Percentiles rank a stretch among this genome's conserved stretches.
phyloP scores from a whole-genome alignment of 2,113 vertebrate genomes.

The Turnix velox region DNA sequence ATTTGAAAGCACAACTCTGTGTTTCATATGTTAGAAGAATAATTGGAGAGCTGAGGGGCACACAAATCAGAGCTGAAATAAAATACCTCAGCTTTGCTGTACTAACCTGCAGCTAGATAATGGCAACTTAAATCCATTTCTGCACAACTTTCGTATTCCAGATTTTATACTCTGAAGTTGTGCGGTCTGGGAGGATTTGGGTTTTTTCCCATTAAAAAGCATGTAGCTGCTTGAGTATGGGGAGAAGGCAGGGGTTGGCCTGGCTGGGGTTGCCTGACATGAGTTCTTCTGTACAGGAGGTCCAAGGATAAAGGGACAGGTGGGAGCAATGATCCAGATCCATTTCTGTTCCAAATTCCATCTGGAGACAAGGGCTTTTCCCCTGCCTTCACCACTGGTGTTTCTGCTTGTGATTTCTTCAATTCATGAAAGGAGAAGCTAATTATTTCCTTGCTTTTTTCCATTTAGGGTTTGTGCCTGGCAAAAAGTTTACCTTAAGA shows the following conservation, averaged over 20 bases:
- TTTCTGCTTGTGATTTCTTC: not conserved
- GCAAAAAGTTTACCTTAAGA: not conserved
- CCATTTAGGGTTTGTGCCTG: not conserved
- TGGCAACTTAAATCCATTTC: not conserved
- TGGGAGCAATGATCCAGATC: not conserved
- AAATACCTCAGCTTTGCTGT: not conserved
- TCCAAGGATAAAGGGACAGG: not conserved
- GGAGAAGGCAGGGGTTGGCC: not conserved
- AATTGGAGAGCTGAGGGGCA: not conserved
- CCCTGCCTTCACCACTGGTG: not conserved
- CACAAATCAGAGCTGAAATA: not conserved
- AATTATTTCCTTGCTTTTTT: slow-evolving; percentile 34
- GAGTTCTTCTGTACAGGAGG: accelerated
- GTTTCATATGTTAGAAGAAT: not conserved
- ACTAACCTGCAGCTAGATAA: not conserved
- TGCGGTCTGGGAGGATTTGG: not conserved
- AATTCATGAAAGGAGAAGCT: not conserved
- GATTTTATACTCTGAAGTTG: not conserved
- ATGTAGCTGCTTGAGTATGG: not conserved
- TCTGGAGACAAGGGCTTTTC: not conserved
- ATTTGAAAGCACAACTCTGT: not conserved
- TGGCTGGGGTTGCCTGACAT: not conserved
- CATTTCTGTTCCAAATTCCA: not conserved
- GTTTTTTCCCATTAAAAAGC: not conserved
- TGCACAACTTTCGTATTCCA: not conserved